Evolutionary conservation across 2,113 vertebrate genomes (phyloP).

Genomic region (Oryctolagus cuniculus): DNA sequence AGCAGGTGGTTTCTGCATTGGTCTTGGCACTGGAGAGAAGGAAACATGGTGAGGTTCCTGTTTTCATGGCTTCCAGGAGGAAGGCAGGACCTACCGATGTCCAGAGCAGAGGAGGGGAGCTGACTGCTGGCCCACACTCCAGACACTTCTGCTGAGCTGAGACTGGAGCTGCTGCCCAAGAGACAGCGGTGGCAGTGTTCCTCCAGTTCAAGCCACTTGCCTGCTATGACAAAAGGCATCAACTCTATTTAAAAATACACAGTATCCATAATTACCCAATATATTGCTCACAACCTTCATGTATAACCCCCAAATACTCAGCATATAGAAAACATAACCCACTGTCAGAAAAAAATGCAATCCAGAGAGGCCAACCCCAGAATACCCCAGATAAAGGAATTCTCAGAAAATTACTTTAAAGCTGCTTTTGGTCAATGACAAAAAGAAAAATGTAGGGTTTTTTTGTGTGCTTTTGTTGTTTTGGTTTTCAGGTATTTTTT

Average conservation of each 20-base stretch:
- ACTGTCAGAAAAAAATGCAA: conserved; percentile 41
- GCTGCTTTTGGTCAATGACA: not conserved
- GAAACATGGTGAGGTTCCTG: not conserved
- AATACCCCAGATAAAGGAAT: not conserved
- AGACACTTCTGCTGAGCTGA: not conserved
- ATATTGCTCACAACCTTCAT: not conserved
- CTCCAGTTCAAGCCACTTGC: not conserved
- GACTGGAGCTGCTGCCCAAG: not conserved
- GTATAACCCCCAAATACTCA: conserved; percentile 14
- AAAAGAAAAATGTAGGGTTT: not conserved
- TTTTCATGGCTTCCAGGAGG: not conserved
- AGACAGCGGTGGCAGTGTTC: not conserved
- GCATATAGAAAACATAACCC: not conserved
- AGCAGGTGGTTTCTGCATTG: not conserved
- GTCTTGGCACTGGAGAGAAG: not conserved
- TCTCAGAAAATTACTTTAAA: not conserved
- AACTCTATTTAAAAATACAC: conserved; percentile 53
- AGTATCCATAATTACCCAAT: not conserved
- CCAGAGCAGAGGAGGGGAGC: not conserved
- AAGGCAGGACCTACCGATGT: not conserved
- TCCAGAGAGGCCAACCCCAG: conserved; percentile 13
- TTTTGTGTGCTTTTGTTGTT: too few species aligned
- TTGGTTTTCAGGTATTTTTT: not conserved
- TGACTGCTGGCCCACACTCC: not conserved
- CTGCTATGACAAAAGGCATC: conserved; percentile 59